phyloP scores from a whole-genome alignment of 64 coral and sea anemone genomes.

The Trachythela sp. region DNA sequence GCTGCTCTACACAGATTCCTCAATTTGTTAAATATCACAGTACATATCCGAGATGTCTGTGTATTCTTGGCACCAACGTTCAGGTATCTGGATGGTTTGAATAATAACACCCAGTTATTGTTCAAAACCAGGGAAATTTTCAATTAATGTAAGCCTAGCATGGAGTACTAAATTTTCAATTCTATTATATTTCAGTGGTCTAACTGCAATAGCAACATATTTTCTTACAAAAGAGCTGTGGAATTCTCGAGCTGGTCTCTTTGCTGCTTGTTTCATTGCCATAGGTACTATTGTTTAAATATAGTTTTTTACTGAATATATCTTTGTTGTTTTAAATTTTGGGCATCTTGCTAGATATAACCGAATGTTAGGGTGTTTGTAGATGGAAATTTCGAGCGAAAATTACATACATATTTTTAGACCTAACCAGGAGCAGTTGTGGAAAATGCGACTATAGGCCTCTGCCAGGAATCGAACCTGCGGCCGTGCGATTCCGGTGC shows the following conservation, averaged over 20 bases:
- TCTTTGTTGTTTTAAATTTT: not conserved
- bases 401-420: too few species aligned
- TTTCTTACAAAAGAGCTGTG: conserved; percentile 93
- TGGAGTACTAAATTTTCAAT: not conserved
- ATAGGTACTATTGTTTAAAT: conserved; percentile 42
- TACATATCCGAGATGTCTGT: conserved; percentile 95
- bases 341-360: too few species aligned
- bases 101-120: not conserved
- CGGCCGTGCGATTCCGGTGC: too few species aligned
- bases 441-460: too few species aligned
- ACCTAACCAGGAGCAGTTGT: too few species aligned
- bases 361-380: too few species aligned
- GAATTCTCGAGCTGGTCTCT: conserved; percentile 92
- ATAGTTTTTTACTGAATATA: not conserved
- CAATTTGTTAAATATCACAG: conserved; percentile 81
- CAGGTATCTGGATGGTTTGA: conserved; percentile 39
- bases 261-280: conserved; percentile 92
- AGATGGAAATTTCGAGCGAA: too few species aligned
- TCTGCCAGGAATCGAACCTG: too few species aligned
- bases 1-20: conserved; percentile 75
- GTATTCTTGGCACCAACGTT: conserved; percentile 95
- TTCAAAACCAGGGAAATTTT: too few species aligned
- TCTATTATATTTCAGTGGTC: conserved; percentile 56
- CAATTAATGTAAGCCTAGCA: too few species aligned
- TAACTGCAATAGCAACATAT: conserved; percentile 95